phyloP scores from a whole-genome alignment of 2,888 invertebrate species.

The Fragum fragum region DNA sequence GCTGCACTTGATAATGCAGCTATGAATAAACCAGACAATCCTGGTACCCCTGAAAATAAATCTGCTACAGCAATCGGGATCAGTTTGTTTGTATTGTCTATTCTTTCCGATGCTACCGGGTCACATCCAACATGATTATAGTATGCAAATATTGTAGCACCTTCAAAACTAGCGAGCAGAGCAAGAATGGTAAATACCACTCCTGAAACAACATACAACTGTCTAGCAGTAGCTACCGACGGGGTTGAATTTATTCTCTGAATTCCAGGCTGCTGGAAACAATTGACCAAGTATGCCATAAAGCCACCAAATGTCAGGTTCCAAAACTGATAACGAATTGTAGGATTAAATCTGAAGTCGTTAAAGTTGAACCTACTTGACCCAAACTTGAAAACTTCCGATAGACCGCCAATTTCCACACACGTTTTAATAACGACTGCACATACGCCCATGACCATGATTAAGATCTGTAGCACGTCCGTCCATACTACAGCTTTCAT shows the following conservation, averaged over 20 bases:
- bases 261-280: conserved; percentile 36
- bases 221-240: background rate
- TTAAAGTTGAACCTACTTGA: conserved; percentile 30
- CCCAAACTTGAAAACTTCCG: conserved; percentile 1
- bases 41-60: conserved; percentile 38
- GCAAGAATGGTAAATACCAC: conserved; percentile 8
- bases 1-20: conserved; percentile 11
- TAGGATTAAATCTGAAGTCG: conserved; percentile 41
- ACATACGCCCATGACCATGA: conserved; percentile 29
- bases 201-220: conserved; percentile 8
- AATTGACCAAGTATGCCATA: background rate
- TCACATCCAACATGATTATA: conserved; percentile 46
- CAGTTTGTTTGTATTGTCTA: conserved; percentile 43
- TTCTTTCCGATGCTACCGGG: conserved; percentile 25
- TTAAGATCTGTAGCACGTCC: conserved; percentile 38
- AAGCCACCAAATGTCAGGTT: conserved; percentile 2
- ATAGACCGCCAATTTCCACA: conserved; percentile 19
- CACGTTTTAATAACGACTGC: conserved; percentile 32
- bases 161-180: conserved; percentile 23
- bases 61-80: conserved; percentile 41
- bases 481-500: conserved; percentile 50
- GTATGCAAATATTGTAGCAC: conserved; percentile 49
- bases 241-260: conserved; percentile 29
- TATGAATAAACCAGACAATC: conserved; percentile 5
- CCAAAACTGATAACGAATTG: conserved; percentile 20